These are phyloP conservation scores for Strix uralensis DNA, from an alignment of 2,113 vertebrate genomes.

Conservation along the genomic window DNA sequence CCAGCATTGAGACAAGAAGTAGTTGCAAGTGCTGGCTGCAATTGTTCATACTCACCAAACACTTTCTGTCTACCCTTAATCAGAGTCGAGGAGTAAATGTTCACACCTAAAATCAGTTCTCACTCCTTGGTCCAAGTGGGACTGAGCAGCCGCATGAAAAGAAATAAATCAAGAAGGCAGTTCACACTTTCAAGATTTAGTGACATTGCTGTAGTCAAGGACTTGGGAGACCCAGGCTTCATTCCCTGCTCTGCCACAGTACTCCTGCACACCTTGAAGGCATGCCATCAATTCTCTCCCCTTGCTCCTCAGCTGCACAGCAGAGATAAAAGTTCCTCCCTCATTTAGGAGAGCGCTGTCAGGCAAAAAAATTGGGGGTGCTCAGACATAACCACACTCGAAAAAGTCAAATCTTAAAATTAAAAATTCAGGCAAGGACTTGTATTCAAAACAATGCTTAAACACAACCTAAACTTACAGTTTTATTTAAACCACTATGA, in stretches of 20 bases:
- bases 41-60: neutral
- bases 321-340: constrained; percentile 26
- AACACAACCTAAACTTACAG: neutral
- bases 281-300: neutral
- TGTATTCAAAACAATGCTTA: neutral
- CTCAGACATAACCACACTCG: neutral
- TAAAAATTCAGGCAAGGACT: neutral
- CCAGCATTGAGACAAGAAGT: neutral
- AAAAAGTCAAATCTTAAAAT: neutral
- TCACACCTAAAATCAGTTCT: neutral
- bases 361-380: neutral
- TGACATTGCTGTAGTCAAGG: neutral
- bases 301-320: neutral
- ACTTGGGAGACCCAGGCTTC: neutral
- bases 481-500: neutral
- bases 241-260: neutral
- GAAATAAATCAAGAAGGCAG: neutral
- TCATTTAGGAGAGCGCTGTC: neutral
- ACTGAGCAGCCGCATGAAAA: neutral
- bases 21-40: neutral
- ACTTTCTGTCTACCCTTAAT: neutral
- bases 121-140: neutral
- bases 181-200: neutral
- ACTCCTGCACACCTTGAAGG: neutral
- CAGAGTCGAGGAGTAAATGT: neutral